phyloP scores from a whole-genome alignment of 2,113 vertebrate genomes.

The Crotalus helleri region DNA sequence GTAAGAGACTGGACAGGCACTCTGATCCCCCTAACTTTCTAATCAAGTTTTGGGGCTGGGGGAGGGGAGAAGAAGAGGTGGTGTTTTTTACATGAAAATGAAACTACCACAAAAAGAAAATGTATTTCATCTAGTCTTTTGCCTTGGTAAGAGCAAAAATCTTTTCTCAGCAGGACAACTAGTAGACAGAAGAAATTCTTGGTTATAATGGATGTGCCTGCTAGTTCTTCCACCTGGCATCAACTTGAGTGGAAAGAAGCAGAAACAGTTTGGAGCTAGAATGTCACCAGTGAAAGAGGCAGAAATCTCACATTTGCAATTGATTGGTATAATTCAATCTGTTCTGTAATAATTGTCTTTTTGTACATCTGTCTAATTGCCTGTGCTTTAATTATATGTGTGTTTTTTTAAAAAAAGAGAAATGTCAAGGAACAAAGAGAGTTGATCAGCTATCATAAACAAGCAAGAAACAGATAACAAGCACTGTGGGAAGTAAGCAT shows the following conservation, averaged over 20 bases:
- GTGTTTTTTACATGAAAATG: neutral
- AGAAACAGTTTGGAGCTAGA: neutral
- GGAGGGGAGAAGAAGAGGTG: neutral
- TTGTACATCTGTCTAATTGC: neutral
- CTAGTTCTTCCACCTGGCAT: neutral
- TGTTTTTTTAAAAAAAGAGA: neutral
- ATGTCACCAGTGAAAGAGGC: neutral
- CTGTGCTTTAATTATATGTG: neutral
- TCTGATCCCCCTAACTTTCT: no score
- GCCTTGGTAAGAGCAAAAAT: neutral
- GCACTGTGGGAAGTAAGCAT: neutral
- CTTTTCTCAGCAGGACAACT: neutral
- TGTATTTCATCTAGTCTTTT: neutral
- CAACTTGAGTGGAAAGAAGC: neutral
- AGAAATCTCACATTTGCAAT: neutral
- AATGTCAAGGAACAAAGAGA: neutral
- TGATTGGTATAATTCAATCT: neutral
- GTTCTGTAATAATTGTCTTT: neutral
- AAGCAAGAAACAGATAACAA: neutral
- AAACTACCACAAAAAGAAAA: neutral
- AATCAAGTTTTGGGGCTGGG: no score
- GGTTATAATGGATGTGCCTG: neutral
- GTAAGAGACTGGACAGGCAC: no score
- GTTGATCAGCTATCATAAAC: neutral
- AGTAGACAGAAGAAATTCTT: neutral